Conservation (phyloP, 64 coral and sea anemone species). For the Cladopsammia gracilis region DNA sequence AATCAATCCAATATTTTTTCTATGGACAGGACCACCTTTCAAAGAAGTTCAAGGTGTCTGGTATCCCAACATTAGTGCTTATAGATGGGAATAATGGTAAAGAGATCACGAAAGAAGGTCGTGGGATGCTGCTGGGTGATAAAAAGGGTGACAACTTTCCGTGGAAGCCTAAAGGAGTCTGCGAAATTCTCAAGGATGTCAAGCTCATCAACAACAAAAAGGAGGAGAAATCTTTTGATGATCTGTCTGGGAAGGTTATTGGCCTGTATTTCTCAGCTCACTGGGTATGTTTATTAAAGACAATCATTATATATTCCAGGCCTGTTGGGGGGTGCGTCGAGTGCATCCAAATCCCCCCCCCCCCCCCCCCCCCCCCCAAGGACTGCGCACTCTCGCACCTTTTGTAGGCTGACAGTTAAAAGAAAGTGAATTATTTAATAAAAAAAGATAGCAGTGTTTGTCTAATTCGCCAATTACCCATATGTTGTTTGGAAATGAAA, state of each 20-base stretch:
- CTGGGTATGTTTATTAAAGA: slow-evolving; percentile 77
- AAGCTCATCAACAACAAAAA: slow-evolving; percentile 71
- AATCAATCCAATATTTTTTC: neutral
- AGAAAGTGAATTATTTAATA: no score
- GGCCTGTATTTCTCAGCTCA: slow-evolving; percentile 98
- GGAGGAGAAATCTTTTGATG: slow-evolving; percentile 38
- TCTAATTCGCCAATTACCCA: no score
- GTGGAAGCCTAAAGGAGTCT: slow-evolving; percentile 81
- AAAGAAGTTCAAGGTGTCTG: slow-evolving; percentile 87
- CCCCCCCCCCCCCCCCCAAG: no score
- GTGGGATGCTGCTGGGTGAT: slow-evolving; percentile 60
- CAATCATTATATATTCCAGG: neutral
- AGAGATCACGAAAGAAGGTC: slow-evolving; percentile 85
- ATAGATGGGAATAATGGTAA: slow-evolving; percentile 89
- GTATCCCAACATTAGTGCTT: slow-evolving; percentile 95
- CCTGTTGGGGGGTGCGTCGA: no score
- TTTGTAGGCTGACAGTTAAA: no score
- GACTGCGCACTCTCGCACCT: no score
- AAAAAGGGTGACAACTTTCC: slow-evolving; percentile 81
- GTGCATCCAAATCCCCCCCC: no score
- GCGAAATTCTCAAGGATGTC: slow-evolving; percentile 65
- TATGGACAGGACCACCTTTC: slow-evolving; percentile 78
- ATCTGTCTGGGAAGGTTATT: slow-evolving; percentile 86
- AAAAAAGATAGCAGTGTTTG: no score
- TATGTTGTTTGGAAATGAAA: no score